phyloP scores from a whole-genome alignment of 2,888 invertebrate genomes.

The Flabesymbios commensalis region DNA sequence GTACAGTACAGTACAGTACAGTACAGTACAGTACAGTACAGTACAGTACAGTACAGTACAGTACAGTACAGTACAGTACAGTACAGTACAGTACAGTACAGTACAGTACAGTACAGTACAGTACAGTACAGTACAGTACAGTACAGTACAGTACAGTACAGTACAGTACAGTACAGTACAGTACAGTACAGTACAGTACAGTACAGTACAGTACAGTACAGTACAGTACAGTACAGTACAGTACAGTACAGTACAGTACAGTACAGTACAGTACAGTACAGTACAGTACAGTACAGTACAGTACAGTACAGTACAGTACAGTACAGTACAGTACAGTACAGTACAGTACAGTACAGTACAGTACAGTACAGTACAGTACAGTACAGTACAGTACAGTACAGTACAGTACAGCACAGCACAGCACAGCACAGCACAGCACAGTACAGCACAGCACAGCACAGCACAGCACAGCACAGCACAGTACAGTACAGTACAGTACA shows the following conservation, averaged over 20 bases:
- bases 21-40: neutral
- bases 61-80: neutral
- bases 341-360: conserved; percentile 9
- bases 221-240: neutral
- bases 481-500: neutral
- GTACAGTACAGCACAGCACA: conserved; percentile 10
- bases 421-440: conserved; percentile 10
- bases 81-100: conserved; percentile 1
- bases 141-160: conserved; percentile 7
- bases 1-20: neutral
- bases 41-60: neutral
- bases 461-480: neutral
- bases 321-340: conserved; percentile 6
- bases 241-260: neutral
- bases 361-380: conserved; percentile 6
- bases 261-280: neutral
- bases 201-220: conserved; percentile 3
- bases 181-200: neutral
- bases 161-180: neutral
- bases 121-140: conserved; percentile 10
- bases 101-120: conserved; percentile 1
- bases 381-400: conserved; percentile 3
- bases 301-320: neutral
- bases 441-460: neutral
- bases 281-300: neutral